These are phyloP conservation scores for Entelurus aequoreus DNA, from an alignment of 2,113 vertebrate genomes.

Conservation along the genomic window DNA sequence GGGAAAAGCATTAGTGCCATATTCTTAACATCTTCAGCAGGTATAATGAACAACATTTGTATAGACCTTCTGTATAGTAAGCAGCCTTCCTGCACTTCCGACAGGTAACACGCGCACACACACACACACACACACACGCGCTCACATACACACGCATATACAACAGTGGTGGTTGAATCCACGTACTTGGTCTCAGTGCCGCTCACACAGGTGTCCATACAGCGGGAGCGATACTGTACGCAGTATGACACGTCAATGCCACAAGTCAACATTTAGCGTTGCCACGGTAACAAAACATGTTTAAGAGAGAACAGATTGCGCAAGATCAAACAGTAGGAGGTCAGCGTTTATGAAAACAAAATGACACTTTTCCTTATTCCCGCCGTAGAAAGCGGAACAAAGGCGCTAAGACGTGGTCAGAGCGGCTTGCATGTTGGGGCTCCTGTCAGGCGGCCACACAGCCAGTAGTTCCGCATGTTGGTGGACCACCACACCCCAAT, in stretches of 20 bases:
- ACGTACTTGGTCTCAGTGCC: slow-evolving; percentile 68
- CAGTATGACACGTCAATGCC: slow-evolving; percentile 62
- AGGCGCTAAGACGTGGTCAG: slow-evolving; percentile 21
- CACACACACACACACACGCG: slow-evolving; percentile 47
- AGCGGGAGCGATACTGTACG: slow-evolving; percentile 43
- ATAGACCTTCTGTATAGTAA: slow-evolving; percentile 73
- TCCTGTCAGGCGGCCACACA: slow-evolving; percentile 4
- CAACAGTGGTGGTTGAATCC: slow-evolving; percentile 60
- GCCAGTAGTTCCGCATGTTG: too few relatives aligned
- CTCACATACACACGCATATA: slow-evolving; percentile 43
- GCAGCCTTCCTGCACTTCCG: slow-evolving; percentile 68
- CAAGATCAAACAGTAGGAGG: slow-evolving; percentile 73
- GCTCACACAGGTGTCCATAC: slow-evolving; percentile 54
- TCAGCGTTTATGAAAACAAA: slow-evolving; percentile 70
- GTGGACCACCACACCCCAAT: slow-evolving; percentile 52
- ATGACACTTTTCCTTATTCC: slow-evolving; percentile 68
- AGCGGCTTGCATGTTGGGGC: slow-evolving; percentile 70
- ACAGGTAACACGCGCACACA: slow-evolving; percentile 69
- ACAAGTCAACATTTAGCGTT: slow-evolving; percentile 68
- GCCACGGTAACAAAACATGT: slow-evolving; percentile 71
- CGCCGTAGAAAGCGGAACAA: slow-evolving; percentile 53
- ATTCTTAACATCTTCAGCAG: slow-evolving; percentile 79
- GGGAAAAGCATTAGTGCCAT: slow-evolving; percentile 93
- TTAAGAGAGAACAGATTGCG: slow-evolving; percentile 68
- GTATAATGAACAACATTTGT: slow-evolving; percentile 69